Evolutionary conservation across 2,113 vertebrate genomes (phyloP).

Genomic region (Tachuris rubrigastra): DNA sequence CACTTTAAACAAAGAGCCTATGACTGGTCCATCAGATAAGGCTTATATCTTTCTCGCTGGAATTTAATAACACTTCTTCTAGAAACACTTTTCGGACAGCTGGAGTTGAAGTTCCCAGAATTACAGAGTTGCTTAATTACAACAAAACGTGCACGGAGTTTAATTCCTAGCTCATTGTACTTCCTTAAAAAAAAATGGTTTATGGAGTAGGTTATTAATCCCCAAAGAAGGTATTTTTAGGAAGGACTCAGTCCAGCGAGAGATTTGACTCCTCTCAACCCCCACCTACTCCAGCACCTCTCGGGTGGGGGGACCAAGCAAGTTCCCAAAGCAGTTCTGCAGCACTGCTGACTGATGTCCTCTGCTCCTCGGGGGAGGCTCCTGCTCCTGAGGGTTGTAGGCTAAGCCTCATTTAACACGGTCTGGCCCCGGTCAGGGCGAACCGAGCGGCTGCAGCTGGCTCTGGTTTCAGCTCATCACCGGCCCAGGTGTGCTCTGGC

Average conservation of each 20-base stretch:
- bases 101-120: not conserved
- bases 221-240: not conserved
- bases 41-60: not conserved
- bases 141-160: rapidly evolving
- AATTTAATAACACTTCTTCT: constrained; percentile 22
- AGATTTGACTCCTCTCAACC: not conserved
- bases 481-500: not conserved
- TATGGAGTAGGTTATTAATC: not conserved
- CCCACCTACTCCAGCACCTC: not conserved
- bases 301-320: not conserved
- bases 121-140: not conserved
- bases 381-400: not conserved
- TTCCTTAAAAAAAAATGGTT: not conserved
- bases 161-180: not conserved
- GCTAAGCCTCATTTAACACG: not conserved
- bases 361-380: rapidly evolving
- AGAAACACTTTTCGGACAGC: not conserved
- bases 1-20: constrained; percentile 45
- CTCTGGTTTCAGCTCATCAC: not conserved
- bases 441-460: not conserved
- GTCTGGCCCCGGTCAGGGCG: not conserved
- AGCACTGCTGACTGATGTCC: not conserved
- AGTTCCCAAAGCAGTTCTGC: rapidly evolving
- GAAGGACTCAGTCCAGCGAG: not conserved
- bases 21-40: constrained; percentile 22